Evolutionary conservation across 2,797 vertebrate genomes (phyloP).

Genomic region (Gymnoscopelus braueri): DNA sequence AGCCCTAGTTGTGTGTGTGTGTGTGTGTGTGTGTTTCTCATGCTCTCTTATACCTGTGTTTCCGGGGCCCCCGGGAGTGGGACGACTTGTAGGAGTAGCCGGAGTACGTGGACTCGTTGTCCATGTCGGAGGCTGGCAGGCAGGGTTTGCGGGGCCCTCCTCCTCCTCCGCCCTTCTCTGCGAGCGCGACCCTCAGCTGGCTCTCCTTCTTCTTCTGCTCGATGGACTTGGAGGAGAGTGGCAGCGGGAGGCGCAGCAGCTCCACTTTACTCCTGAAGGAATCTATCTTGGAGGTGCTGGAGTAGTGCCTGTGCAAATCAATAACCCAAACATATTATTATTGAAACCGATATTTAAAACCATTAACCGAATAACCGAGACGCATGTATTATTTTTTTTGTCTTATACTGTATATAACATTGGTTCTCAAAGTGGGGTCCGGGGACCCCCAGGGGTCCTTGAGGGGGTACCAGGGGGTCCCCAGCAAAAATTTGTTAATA

Average conservation of each 20-base stretch:
- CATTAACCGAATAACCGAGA: no score
- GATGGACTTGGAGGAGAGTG: constrained; percentile 86
- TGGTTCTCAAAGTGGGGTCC: no score
- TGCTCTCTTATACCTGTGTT: constrained; percentile 83
- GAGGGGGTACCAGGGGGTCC: no score
- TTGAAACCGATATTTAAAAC: no score
- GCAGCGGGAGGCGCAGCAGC: constrained; percentile 91
- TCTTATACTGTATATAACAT: no score
- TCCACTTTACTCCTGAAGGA: constrained; percentile 97
- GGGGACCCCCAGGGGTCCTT: no score
- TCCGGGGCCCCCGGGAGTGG: constrained; percentile 90
- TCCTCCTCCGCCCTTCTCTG: constrained; percentile 62
- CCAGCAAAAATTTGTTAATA: no score
- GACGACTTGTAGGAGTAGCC: constrained; percentile 94
- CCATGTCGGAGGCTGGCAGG: constrained; percentile 87
- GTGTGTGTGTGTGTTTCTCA: no score
- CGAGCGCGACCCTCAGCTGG: constrained; percentile 85
- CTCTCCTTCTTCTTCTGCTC: constrained; percentile 74
- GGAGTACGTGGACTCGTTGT: constrained; percentile 94
- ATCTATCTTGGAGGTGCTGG: constrained; percentile 92
- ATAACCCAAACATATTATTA: no score
- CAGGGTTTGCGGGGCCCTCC: constrained; percentile 73
- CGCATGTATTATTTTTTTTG: no score
- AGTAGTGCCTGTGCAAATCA: no score
- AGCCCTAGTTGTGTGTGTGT: no score